phyloP scores from a whole-genome alignment of 1,140 invertebrate species.

The Bombus soroeensis region DNA sequence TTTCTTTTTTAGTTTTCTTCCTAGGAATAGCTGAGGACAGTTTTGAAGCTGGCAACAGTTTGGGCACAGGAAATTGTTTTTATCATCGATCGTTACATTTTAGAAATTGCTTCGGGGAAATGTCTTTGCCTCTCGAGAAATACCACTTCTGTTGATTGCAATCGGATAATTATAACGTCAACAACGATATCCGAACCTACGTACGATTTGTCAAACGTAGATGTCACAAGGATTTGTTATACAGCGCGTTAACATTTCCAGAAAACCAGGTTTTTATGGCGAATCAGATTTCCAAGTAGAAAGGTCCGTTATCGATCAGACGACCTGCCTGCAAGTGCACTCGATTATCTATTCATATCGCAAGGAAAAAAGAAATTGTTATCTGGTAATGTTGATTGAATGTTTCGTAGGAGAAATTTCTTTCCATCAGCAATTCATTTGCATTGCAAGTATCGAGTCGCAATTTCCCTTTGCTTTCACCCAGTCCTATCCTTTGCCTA shows the following conservation, averaged over 20 bases:
- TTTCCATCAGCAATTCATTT: slow-evolving; percentile 12
- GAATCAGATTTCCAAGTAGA: slow-evolving; percentile 18
- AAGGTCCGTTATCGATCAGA: slow-evolving; percentile 36
- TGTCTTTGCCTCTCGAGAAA: not conserved
- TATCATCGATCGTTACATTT: slow-evolving; percentile 40
- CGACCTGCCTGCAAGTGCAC: not conserved
- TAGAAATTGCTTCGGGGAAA: not conserved
- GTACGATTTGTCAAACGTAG: not conserved
- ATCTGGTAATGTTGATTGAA: not conserved
- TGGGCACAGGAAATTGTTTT: slow-evolving; percentile 50
- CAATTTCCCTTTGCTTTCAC: not conserved
- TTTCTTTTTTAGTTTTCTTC: not conserved
- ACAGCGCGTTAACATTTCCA: not conserved
- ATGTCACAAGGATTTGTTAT: no score
- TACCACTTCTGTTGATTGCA: not conserved
- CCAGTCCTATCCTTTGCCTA: not conserved
- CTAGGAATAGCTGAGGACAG: slow-evolving; percentile 16
- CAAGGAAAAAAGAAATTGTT: no score
- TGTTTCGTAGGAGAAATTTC: not conserved
- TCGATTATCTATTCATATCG: slow-evolving; percentile 33
- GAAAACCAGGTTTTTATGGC: not conserved
- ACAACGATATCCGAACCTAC: not conserved
- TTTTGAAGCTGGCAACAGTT: not conserved
- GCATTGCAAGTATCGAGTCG: slow-evolving; percentile 5
- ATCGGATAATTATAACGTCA: not conserved